phyloP scores from a whole-genome alignment of 2,113 vertebrate genomes.

The Nothobranchius kuhntae region DNA sequence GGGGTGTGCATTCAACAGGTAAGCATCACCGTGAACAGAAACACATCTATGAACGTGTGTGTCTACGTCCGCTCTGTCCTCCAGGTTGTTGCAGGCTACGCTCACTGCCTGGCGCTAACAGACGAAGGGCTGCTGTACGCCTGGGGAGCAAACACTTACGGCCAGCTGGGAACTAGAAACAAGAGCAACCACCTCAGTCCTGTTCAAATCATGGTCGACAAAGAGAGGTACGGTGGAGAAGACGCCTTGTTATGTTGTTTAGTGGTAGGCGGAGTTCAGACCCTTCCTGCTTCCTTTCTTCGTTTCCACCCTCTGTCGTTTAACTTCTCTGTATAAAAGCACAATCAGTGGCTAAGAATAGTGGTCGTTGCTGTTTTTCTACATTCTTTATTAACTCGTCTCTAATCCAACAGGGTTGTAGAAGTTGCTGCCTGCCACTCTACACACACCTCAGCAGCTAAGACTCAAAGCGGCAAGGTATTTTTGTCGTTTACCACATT shows the following conservation, averaged over 20 bases:
- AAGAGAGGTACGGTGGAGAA: slow-evolving; percentile 85
- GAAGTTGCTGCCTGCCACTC: slow-evolving; percentile 86
- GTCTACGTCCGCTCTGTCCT: neutral
- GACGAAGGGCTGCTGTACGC: slow-evolving; percentile 92
- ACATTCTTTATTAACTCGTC: neutral
- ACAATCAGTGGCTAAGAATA: too few relatives aligned
- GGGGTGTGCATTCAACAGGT: slow-evolving; percentile 90
- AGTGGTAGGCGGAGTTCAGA: too few relatives aligned
- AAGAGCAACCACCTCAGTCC: slow-evolving; percentile 93
- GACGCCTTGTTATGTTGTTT: neutral
- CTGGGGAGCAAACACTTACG: slow-evolving; percentile 95
- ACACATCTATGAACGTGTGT: too few relatives aligned
- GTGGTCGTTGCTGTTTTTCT: neutral
- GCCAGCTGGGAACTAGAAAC: slow-evolving; percentile 93
- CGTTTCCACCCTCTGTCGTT: slow-evolving; percentile 4
- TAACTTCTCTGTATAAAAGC: too few relatives aligned
- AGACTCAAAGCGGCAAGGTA: slow-evolving; percentile 81
- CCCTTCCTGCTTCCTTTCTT: slow-evolving; percentile 26
- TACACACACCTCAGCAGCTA: slow-evolving; percentile 80
- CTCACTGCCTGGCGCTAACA: slow-evolving; percentile 91
- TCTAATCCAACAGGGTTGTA: slow-evolving; percentile 80
- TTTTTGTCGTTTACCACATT: too few relatives aligned
- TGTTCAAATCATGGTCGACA: slow-evolving; percentile 87
- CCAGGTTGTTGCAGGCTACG: slow-evolving; percentile 91
- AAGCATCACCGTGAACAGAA: neutral